Conservation (phyloP, 2,888 invertebrate genomes). For the Epiblema foenella region DNA sequence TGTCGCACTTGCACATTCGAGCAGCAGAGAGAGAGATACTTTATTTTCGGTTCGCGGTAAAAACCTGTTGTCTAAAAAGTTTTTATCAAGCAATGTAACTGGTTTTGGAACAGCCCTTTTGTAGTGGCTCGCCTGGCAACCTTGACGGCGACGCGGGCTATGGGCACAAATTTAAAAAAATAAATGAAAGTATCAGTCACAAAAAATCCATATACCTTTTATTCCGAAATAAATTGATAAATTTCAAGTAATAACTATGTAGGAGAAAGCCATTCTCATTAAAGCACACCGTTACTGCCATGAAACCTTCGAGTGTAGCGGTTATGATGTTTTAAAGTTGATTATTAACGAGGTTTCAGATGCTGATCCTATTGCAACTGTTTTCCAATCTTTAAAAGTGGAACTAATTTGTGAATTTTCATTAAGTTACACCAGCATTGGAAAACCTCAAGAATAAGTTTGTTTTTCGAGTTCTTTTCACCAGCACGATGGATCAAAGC, state of each 20-base stretch:
- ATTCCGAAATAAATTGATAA: neutral
- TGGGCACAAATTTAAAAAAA: neutral
- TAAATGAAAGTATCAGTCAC: neutral
- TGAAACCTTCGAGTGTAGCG: neutral
- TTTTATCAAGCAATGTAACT: no score
- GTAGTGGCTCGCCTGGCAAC: no score
- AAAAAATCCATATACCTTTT: neutral
- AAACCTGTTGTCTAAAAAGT: no score
- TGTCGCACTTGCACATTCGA: no score
- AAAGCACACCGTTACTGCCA: neutral
- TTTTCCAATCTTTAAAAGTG: neutral
- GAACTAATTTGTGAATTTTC: neutral
- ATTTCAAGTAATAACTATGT: neutral
- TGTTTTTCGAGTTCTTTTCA: neutral
- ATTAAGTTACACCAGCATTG: neutral
- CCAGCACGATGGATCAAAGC: slow-evolving; percentile 7
- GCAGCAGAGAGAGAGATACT: no score
- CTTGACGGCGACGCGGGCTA: neutral
- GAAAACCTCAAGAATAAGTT: neutral
- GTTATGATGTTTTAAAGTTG: neutral
- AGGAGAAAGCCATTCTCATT: neutral
- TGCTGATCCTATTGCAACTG: neutral
- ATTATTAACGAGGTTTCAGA: neutral
- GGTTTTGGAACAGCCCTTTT: no score
- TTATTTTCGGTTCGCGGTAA: no score